Evolutionary conservation across 1,140 invertebrate species (phyloP).

Genomic region (Hylaeus anthracinus): DNA sequence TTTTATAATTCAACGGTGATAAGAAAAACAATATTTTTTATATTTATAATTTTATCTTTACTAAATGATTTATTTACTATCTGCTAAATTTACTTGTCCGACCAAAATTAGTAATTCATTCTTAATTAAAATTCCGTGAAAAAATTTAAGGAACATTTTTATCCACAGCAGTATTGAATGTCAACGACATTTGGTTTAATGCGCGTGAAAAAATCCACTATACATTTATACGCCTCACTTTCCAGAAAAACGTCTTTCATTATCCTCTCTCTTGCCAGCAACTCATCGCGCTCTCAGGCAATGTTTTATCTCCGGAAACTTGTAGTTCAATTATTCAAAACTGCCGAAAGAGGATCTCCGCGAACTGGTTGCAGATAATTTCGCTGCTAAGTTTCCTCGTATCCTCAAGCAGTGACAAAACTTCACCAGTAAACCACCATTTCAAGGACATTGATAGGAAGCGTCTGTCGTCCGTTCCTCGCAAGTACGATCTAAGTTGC

Average conservation of each 20-base stretch:
- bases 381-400: slow-evolving; percentile 42
- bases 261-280: slow-evolving; percentile 60
- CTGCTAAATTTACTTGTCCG: too few relatives aligned
- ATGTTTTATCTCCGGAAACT: slow-evolving; percentile 69
- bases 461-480: slow-evolving; percentile 16
- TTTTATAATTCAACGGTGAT: too few relatives aligned
- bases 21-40: too few relatives aligned
- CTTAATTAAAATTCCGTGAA: too few relatives aligned
- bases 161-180: background rate
- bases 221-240: slow-evolving; percentile 28
- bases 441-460: slow-evolving; percentile 31
- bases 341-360: slow-evolving; percentile 48
- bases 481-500: background rate
- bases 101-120: too few relatives aligned
- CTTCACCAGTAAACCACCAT: slow-evolving; percentile 37
- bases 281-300: slow-evolving; percentile 43
- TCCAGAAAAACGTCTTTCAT: slow-evolving; percentile 68
- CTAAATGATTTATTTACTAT: too few relatives aligned
- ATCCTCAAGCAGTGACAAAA: slow-evolving; percentile 28
- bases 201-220: too few relatives aligned
- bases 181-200: background rate
- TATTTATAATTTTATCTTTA: too few relatives aligned
- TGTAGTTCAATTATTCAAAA: slow-evolving; percentile 71
- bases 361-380: slow-evolving; percentile 35
- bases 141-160: too few relatives aligned